phyloP scores from a whole-genome alignment of 2,888 invertebrate species.

The Podabrus alpinus region DNA sequence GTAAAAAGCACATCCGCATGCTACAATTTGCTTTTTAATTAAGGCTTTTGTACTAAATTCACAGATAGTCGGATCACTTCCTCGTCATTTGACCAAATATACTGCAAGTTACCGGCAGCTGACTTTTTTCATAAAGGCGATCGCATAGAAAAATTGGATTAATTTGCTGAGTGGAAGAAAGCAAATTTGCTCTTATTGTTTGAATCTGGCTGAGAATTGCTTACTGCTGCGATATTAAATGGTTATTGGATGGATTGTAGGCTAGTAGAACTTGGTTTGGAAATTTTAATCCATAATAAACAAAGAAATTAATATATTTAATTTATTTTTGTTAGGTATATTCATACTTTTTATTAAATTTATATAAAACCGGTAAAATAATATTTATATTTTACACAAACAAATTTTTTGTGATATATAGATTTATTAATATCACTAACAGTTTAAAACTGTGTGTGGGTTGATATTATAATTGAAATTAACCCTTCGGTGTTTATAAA shows the following conservation, averaged over 20 bases:
- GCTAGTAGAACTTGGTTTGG: not conserved
- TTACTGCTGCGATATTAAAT: conserved; percentile 8
- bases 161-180: conserved; percentile 12
- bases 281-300: not conserved
- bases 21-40: conserved; percentile 33
- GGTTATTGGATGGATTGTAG: conserved; percentile 10
- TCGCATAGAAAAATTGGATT: conserved; percentile 11
- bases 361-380: too few species aligned
- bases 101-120: conserved; percentile 20
- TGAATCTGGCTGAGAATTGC: conserved; percentile 8
- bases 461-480: too few species aligned
- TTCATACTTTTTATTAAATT: too few species aligned
- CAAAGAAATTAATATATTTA: too few species aligned
- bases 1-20: not conserved
- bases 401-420: too few species aligned
- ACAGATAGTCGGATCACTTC: conserved; percentile 28
- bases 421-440: too few species aligned
- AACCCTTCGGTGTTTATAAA: too few species aligned
- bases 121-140: conserved; percentile 23
- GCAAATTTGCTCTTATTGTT: conserved; percentile 12
- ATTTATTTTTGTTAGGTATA: too few species aligned
- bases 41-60: conserved; percentile 36
- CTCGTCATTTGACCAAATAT: conserved; percentile 26
- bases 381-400: too few species aligned
- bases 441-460: too few species aligned